Base-by-base conservation (phyloP, 92 coral and sea anemone genomes). In the Diadumene lineata region DNA sequence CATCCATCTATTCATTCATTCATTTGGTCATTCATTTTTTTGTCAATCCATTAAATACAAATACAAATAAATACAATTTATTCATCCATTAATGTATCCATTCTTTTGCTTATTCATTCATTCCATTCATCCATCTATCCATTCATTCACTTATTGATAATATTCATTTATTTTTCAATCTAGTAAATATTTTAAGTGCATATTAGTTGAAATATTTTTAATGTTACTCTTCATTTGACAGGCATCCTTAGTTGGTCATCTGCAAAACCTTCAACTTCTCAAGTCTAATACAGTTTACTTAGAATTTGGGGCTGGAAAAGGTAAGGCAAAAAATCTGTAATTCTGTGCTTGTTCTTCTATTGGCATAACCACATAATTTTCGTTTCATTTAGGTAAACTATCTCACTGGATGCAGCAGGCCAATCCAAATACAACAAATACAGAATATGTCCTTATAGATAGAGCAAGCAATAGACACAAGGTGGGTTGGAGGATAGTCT, bases 261-360 rank as follows among this genome's bases (percentile, higher is more conserved):
- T 94, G 77, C 85, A 87, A 58, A 81, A 83, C 28, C 79, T 75
- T 4, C 81, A 84, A 53, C 92, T 91, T 34, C 44, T 94, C 21
- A 64, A 74, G 38, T 71, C 94, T 48, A 82, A 89, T 56, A 77
- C 94, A 31, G 75, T 84, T 64, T 94, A 80, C 34, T 65, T 88
- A 26, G 98, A 94, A 69, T 94, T 94, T 81, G 98, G 98, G 55
- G 98, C 98, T 0, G 98, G 98, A 26, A 72, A 93, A 88, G 98
- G 98, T 94, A 4, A 28, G 90, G 64, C 46, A 26, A 9, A 0
- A 0, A 24, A 18, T 17, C 26, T 0, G 44, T 2, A 4, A 38
- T 38, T 4, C 48, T 13, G 48, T 38, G 13, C 48, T 13, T 38
- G 13, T 38, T 13, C 48, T 38, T 38, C 6, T 38, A 38, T 38